phyloP scores from a whole-genome alignment of 2,113 vertebrate genomes.

The Macrotis lagotis region DNA sequence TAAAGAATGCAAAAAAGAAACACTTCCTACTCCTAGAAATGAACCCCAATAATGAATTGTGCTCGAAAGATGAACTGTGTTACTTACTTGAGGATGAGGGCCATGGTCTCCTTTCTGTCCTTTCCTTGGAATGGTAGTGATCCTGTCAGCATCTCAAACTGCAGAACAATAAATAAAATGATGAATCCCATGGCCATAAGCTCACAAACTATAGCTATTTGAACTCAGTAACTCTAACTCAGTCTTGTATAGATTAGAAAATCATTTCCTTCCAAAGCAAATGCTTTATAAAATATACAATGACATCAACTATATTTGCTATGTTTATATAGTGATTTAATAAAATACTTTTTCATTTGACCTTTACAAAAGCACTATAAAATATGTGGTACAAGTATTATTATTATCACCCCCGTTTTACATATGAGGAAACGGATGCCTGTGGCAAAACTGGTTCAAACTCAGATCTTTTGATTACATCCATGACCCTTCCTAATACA shows the following conservation, averaged over 20 bases:
- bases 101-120: constrained; percentile 99
- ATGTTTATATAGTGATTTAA: neutral
- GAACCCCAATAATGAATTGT: neutral
- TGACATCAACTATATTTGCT: neutral
- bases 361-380: neutral
- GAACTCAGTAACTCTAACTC: neutral
- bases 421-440: neutral
- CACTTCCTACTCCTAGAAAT: neutral
- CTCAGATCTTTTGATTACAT: neutral
- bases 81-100: constrained; percentile 97
- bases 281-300: neutral
- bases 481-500: neutral
- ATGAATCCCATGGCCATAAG: neutral
- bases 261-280: neutral
- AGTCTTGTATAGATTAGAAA: neutral
- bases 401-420: neutral
- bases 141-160: constrained; percentile 99
- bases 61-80: neutral
- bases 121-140: constrained; percentile 98
- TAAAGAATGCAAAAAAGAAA: too few species aligned
- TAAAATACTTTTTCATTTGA: too few species aligned
- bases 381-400: neutral
- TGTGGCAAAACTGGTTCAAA: neutral
- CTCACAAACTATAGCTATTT: neutral
- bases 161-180: constrained; percentile 59